Percentiles rank a stretch among this genome's conserved stretches.
These are phyloP conservation scores for Lasioglossum oenotherae DNA, from an alignment of 2,888 invertebrate species.

Conservation along the genomic window DNA sequence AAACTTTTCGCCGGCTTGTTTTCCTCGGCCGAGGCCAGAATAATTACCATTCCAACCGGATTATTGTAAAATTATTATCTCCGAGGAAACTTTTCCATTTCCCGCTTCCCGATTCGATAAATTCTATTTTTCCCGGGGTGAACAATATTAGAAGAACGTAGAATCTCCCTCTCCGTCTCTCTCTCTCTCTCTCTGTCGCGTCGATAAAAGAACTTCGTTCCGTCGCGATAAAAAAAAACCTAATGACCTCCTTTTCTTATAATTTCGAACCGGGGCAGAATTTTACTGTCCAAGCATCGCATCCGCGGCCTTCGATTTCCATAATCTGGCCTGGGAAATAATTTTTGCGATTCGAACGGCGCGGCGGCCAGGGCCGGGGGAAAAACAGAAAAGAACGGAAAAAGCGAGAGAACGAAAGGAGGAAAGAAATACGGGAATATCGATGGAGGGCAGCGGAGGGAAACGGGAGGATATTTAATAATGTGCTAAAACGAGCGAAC, in stretches of 20 bases:
- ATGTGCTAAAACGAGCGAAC: slow-evolving; percentile 22
- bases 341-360: slow-evolving; percentile 15
- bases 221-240: not conserved
- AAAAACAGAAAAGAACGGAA: not conserved
- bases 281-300: slow-evolving; percentile 11
- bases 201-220: not conserved
- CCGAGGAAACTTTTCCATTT: not conserved
- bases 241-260: slow-evolving; percentile 15
- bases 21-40: not conserved
- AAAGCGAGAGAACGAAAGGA: not conserved
- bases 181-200: not conserved
- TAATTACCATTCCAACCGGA: not conserved
- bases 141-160: slow-evolving; percentile 5
- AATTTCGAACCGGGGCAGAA: slow-evolving; percentile 19
- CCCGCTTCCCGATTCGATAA: not conserved
- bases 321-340: slow-evolving; percentile 38
- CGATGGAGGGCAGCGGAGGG: not conserved
- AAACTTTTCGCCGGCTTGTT: not conserved
- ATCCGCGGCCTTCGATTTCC: slow-evolving; percentile 31
- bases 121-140: not conserved
- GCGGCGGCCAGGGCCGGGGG: not conserved
- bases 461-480: slow-evolving; percentile 12
- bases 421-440: slow-evolving; percentile 3
- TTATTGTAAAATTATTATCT: slow-evolving; percentile 13
- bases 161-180: not conserved